Evolutionary conservation across 2,113 vertebrate species (phyloP), one percentile per base, ranked within the genome.

Genomic region (Myiopsitta monachus): DNA sequence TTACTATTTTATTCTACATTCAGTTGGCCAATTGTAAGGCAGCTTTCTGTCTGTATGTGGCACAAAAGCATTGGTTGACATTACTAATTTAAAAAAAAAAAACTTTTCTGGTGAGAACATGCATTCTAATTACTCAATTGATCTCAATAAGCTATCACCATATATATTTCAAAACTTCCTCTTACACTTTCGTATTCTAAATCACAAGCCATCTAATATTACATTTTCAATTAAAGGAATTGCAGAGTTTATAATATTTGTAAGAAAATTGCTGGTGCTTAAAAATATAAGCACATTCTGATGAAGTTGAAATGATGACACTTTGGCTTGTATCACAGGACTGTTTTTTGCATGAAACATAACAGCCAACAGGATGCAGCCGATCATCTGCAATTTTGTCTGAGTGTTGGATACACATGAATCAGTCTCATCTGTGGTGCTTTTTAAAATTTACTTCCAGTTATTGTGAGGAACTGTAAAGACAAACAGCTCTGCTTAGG

Each of bases 211-310:
- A 70, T 62, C 51, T 27, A 85, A 46, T 52, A 44, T 57, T 92
- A 88, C 76, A 94, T 64, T 41, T 83, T 92, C 87, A 83, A 82
- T 84, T 88, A 92, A 94, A 83, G 79, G 96, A 95, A 94, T 54
- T 82, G 76, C 64, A 41, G 28, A 41, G 81, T 94, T 95, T 64
- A n/a, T 21, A 79, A 72, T 68, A 86, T 82, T 88, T 93, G 75
- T 72, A 69, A 79, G 81, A 80, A 78, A 83, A 73, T 88, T 83
- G 74, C 66, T 96, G 81, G 77, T 73, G 57, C 43, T 76, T 86
- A 90, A 89, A 96, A 93, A 69, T 63, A 74, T 69, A 68, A 49
- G 39, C 23, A 64, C 57, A 89, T 80, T 88, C 38, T 85, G 70
- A 84, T 89, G 84, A 95, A 95, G 63, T 57, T 67, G 72, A 94